Evolutionary conservation across 2,888 invertebrate species (phyloP).

Genomic region (Volucella zonaria): DNA sequence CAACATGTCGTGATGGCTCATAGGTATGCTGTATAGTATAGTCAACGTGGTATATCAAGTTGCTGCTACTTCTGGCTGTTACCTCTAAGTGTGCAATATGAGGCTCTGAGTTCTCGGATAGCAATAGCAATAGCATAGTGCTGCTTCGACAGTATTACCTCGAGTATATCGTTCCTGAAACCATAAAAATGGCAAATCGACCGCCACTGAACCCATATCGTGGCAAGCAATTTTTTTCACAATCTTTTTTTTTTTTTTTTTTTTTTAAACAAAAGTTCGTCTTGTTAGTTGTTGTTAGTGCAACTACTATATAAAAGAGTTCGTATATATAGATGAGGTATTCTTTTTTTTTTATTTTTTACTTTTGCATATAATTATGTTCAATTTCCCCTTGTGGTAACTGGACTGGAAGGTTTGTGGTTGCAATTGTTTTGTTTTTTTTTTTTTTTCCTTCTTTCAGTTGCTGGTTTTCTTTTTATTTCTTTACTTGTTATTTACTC

Average conservation of each 20-base stretch:
- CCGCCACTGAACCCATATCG: slow-evolving; percentile 74
- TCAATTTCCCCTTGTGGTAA: slow-evolving; percentile 70
- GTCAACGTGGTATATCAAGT: slow-evolving; percentile 64
- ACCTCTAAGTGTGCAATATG: slow-evolving; percentile 72
- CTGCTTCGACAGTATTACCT: slow-evolving; percentile 68
- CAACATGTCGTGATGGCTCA: slow-evolving; percentile 27
- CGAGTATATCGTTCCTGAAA: slow-evolving; percentile 76
- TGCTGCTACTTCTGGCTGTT: slow-evolving; percentile 35
- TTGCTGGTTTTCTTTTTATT: slow-evolving; percentile 9
- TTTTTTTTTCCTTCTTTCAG: slow-evolving; percentile 19
- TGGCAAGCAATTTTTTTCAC: slow-evolving; percentile 71
- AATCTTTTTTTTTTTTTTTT: slow-evolving; percentile 65
- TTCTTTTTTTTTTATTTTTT: slow-evolving; percentile 20
- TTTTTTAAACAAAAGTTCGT: slow-evolving; percentile 64
- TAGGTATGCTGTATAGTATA: slow-evolving; percentile 34
- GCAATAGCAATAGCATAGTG: slow-evolving; percentile 36
- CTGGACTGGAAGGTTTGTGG: slow-evolving; percentile 69
- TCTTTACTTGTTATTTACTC: slow-evolving; percentile 24
- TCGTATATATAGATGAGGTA: slow-evolving; percentile 47
- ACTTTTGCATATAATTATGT: slow-evolving; percentile 71
- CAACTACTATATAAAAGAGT: slow-evolving; percentile 15
- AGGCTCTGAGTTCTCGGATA: slow-evolving; percentile 44
- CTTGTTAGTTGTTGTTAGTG: slow-evolving; percentile 57
- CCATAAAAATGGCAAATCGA: slow-evolving; percentile 81
- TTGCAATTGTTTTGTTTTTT: slow-evolving; percentile 55